Percentiles rank a stretch among this genome's conserved stretches.
phyloP scores from a whole-genome alignment of 2,113 vertebrate genomes.

The Cyprinus carpio region DNA sequence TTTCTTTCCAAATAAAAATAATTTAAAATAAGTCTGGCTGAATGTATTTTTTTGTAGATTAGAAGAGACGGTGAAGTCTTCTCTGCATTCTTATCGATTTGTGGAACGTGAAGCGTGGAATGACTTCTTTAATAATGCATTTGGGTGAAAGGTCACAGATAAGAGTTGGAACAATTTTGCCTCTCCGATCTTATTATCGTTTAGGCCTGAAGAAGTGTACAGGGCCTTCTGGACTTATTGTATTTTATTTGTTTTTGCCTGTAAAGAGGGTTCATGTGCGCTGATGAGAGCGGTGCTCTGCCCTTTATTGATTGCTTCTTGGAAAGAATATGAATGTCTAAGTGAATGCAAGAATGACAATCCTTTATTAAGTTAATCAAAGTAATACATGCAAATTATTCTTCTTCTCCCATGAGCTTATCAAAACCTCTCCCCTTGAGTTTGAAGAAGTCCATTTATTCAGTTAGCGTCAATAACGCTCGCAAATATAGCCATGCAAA shows the following conservation, averaged over 20 bases:
- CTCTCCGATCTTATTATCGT: constrained; percentile 24
- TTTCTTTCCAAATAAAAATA: constrained; percentile 51
- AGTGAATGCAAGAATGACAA: constrained; percentile 89
- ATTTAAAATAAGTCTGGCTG: constrained; percentile 62
- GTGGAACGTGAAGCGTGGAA: constrained; percentile 51
- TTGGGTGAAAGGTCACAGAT: constrained; percentile 69
- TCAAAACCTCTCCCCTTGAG: constrained; percentile 98
- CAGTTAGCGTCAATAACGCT: constrained; percentile 99
- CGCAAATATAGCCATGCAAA: constrained; percentile 99
- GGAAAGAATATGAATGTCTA: constrained; percentile 84
- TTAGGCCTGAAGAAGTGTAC: neutral
- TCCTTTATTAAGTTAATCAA: constrained; percentile 99
- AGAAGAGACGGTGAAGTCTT: constrained; percentile 54
- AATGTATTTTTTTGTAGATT: constrained; percentile 59
- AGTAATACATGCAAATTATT: constrained; percentile 99
- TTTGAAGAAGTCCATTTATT: constrained; percentile 99
- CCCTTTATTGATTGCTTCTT: constrained; percentile 81
- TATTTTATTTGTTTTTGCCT: neutral
- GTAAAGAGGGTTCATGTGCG: neutral
- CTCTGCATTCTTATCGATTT: constrained; percentile 68
- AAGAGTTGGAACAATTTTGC: constrained; percentile 66
- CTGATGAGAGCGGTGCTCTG: constrained; percentile 59
- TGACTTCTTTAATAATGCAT: constrained; percentile 69
- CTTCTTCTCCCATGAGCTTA: constrained; percentile 94
- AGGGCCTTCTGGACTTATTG: constrained; percentile 52